Percentiles rank a stretch among this genome's conserved stretches.
phyloP scores from a whole-genome alignment of 2,888 invertebrate species.

The Cistogaster globosa region DNA sequence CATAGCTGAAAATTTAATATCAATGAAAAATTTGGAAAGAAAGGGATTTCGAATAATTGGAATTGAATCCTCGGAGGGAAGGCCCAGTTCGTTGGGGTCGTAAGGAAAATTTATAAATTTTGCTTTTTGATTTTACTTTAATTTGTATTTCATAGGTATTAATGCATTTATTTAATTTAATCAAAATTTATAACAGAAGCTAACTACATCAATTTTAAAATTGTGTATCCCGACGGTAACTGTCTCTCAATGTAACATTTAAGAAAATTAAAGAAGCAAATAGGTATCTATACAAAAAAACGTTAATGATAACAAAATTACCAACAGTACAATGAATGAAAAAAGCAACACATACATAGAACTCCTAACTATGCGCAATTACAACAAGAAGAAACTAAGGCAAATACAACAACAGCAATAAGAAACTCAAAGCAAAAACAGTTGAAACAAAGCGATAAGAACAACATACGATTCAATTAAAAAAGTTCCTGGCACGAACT shows the following conservation, averaged over 20 bases:
- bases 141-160: no score
- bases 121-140: no score
- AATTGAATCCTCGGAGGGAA: no score
- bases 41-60: background rate
- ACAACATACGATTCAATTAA: conserved; percentile 80
- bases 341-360: conserved; percentile 17
- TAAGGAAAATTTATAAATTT: no score
- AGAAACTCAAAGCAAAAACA: conserved; percentile 32
- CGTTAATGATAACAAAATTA: conserved; percentile 32
- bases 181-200: no score
- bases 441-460: conserved; percentile 65
- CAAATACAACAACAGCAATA: conserved; percentile 3
- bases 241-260: conserved; percentile 21
- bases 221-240: conserved; percentile 45
- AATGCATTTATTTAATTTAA: no score
- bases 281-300: background rate
- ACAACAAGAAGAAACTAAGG: conserved; percentile 18
- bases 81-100: no score
- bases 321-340: conserved; percentile 1
- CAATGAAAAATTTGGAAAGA: no score
- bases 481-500: conserved; percentile 83
- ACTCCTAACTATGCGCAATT: background rate
- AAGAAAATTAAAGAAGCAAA: conserved; percentile 8
- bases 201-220: conserved; percentile 43
- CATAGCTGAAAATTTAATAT: no score